Evolutionary conservation across 2,113 vertebrate species (phyloP), one percentile per base, ranked within the genome.

Genomic region (Notothenia rossii): DNA sequence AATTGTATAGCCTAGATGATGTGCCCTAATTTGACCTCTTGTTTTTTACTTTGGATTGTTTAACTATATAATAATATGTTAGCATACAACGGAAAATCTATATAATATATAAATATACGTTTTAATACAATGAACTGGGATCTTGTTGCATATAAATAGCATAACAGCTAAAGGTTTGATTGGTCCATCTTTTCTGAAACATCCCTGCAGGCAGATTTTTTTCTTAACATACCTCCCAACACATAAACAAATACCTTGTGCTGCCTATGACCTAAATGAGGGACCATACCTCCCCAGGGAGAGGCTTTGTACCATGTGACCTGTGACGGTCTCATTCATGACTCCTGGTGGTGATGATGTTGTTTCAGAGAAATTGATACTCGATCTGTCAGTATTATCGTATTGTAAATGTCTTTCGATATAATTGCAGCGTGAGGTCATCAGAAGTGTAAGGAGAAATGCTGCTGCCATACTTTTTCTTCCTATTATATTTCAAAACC

Each of bases 401-500:
- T 40, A 40, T 7, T 40, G 36, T 40, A 40, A 40, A 40, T 40
- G 36, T 43, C 58, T 18, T 43, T 2, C 22, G 83, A 55, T 86
- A 81, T 69, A 75, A 59, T 81, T 78, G 86, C 56, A 48, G 55
- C 50, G 64, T 76, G 61, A 22, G 62, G 50, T 85, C 78, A 88
- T 59, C 79, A 61, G 20, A 50, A 61, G 50, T 25, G 9, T 25
- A 5, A 43, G 69, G 48, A 84, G 5, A 36, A 72, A 72, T 0
- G 43, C 25, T 50, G 70, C 53, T 15, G 50, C 22, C 8, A 10
- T 18, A 2, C 5, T 40, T 62, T 20, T 15, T 22, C 20, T 72
- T 43, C 0, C 2, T 2, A 20, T 36, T 50, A 9, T 22, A 9
- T 33, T 29, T 22, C 25, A 66, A 11, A 22, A 22, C 22, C 22